A percentile compares a stretch with the other conserved stretches of the same genome.
Evolutionary conservation across 2,113 vertebrate genomes (phyloP).

Genomic region (Pluvialis apricaria): DNA sequence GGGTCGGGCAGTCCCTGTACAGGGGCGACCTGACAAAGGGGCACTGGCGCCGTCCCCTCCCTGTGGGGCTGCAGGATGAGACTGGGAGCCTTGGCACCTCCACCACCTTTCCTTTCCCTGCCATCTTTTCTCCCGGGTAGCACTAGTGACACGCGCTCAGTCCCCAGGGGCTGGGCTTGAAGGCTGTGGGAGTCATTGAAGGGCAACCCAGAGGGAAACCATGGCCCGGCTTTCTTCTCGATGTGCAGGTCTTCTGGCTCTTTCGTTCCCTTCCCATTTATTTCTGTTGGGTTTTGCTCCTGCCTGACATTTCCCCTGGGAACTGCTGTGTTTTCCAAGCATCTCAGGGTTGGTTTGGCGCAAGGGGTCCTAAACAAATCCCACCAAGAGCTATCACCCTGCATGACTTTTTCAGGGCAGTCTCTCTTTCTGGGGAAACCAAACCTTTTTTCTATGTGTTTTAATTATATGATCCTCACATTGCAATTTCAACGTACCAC

Average conservation of each 20-base stretch:
- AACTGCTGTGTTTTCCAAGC: background rate
- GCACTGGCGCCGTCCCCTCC: background rate
- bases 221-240: background rate
- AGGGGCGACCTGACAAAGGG: background rate
- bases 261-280: background rate
- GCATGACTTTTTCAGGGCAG: background rate
- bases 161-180: background rate
- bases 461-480: background rate
- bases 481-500: background rate
- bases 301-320: background rate
- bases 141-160: fast-evolving
- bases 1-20: background rate
- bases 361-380: background rate
- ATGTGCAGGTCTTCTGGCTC: background rate
- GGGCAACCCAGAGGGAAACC: background rate
- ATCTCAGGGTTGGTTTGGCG: background rate
- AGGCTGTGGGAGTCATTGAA: background rate
- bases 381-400: background rate
- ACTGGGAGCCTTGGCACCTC: background rate
- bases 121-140: background rate
- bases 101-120: background rate
- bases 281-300: background rate
- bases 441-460: background rate
- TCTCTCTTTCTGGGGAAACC: background rate
- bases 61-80: background rate